Evolutionary conservation across 2,113 vertebrate genomes (phyloP), one percentile per base, ranked within the genome.

Genomic region (Sciurus niger): DNA sequence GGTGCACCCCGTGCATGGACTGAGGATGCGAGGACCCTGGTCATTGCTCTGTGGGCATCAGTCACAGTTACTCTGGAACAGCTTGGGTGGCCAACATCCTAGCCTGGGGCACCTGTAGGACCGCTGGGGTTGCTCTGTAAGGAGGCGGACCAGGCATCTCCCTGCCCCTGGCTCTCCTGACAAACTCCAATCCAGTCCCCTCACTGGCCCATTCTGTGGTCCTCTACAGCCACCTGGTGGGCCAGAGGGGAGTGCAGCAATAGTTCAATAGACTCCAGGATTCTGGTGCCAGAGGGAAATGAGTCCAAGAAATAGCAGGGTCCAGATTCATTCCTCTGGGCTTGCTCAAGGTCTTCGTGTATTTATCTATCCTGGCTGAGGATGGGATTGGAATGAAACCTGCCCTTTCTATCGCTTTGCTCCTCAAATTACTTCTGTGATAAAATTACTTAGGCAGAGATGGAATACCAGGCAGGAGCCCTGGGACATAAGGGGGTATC

Each of bases 141-240:
- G 67, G 34, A 60, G 20, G 34, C 5, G 25, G 17, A 32, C 30
- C 30, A 12, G 51, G 43, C 1, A 0, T 46, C 51, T 34, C 43
- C 1, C 0, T 0, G 4, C 11, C 0, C 51, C 32, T 6, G 48
- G 40, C 67, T 20, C 48, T 13, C 32, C 5, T 2, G 16, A 10
- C 40, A 28, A 84, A 34, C 73, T 22, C 43, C 58, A 60, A 72
- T 12, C 83, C 28, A 4, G 2, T 4, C 8, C 18, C 0, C 1
- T 0, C 3, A 2, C 58, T 17, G 51, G n/a, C 20, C 22, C 13
- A 32, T 13, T 34, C 24, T 16, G 17, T 78, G 86, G 37, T 10
- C 0, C 28, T 67, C 85, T 89, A 32, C 73, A 53, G 92, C 93
- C 92, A 83, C 92, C 93, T 89, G 68, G 37, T 94, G 93, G 82